Percentiles rank a stretch among this genome's conserved stretches.
Conservation (phyloP, 1,140 invertebrate species). For the Diorhabda carinulata region DNA sequence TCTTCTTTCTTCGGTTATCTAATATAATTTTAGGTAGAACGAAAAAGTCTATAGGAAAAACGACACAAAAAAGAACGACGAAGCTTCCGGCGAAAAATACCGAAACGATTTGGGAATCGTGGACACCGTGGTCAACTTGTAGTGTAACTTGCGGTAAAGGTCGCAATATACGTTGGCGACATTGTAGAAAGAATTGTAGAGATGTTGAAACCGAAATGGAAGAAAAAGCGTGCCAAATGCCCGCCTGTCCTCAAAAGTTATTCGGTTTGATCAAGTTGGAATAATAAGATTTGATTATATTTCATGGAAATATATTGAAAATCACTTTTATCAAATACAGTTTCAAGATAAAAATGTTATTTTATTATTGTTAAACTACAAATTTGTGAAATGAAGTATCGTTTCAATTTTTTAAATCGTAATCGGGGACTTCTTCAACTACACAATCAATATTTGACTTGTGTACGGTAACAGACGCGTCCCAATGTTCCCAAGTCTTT, state of each 20-base stretch:
- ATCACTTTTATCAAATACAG: no score
- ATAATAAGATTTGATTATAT: not conserved
- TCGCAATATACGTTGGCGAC: constrained; percentile 55
- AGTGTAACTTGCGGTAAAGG: constrained; percentile 59
- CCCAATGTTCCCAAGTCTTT: constrained; percentile 42
- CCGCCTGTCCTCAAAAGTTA: constrained; percentile 46
- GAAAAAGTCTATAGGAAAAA: no score
- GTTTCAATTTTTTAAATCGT: not conserved
- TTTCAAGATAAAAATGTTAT: no score
- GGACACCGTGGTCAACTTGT: constrained; percentile 58
- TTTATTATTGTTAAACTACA: no score
- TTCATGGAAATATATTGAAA: no score
- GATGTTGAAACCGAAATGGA: constrained; percentile 51
- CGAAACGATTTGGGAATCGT: constrained; percentile 50
- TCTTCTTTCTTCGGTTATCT: no score
- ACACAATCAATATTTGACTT: not conserved
- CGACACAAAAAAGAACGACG: no score
- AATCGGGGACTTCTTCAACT: not conserved
- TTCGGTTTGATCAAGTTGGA: constrained; percentile 37
- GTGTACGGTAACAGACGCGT: not conserved
- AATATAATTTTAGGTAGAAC: no score
- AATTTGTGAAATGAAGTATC: no score
- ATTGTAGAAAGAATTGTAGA: constrained; percentile 48
- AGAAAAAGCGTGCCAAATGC: constrained; percentile 50
- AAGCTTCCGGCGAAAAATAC: not conserved